Evolutionary conservation across 2,888 invertebrate genomes (phyloP), one percentile per base, ranked within the genome.

Genomic region (Coecobrya sp.): DNA sequence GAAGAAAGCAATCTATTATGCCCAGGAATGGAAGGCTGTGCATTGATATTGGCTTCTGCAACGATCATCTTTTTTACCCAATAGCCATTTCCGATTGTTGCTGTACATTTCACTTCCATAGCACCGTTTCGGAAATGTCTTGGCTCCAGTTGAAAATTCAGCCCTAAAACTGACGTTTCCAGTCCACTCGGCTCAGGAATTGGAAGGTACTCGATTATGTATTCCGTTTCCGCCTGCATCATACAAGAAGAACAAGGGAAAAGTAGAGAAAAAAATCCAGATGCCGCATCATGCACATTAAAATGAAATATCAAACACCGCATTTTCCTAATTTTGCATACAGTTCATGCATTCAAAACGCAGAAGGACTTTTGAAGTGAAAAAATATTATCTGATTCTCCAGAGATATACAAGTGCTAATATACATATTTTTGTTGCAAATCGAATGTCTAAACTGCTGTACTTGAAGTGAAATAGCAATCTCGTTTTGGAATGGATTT

Each of bases 1-100:
- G 86, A 86, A 25, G 91, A 91, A 62, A 93, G 92, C 62, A 94
- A 92, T 92, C 94, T 92, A 89, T 94, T 94, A 70, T 94, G 94
- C 59, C 94, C 94, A n/a, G 94, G 94, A 49, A 93, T 92, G 55
- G 95, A 94, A 68, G 94, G 94, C 92, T 95, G 95, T 82, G 95
- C 95, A 93, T 94, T 94, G 86, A 94, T 94, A 91, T 93, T 94
- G 16, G 94, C 94, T 84, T 95, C 94, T 42, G 89, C 85, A 27
- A 95, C 88, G 25, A 42, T 76, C 86, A 90, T 93, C 65, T 22
- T 93, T 22, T 73, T 88, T 49, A 94, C 92, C 94, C 95, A 93
- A 88, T 95, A 95, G n/a, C 93, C 92, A 87, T 95, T 95, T 22
- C 95, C 94, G n/a, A 95, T 94, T 25, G 94, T 94, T 10, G 95